Evolutionary conservation across 2,797 vertebrate species (phyloP).

Genomic region (Sternotherus odoratus): DNA sequence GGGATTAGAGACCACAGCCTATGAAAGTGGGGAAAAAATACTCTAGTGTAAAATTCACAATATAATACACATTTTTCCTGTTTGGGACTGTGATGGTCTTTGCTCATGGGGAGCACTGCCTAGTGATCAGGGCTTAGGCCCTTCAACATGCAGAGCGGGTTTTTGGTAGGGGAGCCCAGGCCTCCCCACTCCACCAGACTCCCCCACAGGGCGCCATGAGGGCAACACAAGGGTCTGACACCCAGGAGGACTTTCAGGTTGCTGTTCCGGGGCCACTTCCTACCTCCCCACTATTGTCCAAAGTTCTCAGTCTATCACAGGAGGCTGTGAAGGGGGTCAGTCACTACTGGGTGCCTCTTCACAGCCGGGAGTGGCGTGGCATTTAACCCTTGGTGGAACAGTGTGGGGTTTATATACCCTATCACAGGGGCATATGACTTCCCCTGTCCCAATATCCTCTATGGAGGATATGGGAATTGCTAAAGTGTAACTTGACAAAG

Average conservation of each 20-base stretch:
- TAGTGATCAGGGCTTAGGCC: not conserved
- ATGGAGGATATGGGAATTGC: not conserved
- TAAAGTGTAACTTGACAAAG: not conserved
- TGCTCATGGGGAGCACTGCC: not conserved
- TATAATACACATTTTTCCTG: not conserved
- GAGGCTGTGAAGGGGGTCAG: not conserved
- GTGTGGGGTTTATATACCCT: not conserved
- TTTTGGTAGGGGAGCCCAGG: not conserved
- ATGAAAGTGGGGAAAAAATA: not conserved
- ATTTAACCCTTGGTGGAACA: not conserved
- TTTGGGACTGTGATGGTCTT: not conserved
- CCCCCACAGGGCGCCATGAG: not conserved
- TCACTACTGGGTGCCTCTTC: not conserved
- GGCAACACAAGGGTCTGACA: not conserved
- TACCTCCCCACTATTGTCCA: not conserved
- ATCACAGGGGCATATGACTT: not conserved
- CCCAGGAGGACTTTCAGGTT: not conserved
- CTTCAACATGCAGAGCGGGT: not conserved
- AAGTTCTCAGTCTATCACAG: not conserved
- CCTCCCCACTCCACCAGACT: not conserved
- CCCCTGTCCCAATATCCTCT: not conserved
- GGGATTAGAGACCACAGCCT: constrained; percentile 4
- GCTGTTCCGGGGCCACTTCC: not conserved
- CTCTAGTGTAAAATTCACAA: not conserved
- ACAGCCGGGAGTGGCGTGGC: not conserved